Conservation (phyloP, 2,888 invertebrate species). For the Aleiodes testaceus region DNA sequence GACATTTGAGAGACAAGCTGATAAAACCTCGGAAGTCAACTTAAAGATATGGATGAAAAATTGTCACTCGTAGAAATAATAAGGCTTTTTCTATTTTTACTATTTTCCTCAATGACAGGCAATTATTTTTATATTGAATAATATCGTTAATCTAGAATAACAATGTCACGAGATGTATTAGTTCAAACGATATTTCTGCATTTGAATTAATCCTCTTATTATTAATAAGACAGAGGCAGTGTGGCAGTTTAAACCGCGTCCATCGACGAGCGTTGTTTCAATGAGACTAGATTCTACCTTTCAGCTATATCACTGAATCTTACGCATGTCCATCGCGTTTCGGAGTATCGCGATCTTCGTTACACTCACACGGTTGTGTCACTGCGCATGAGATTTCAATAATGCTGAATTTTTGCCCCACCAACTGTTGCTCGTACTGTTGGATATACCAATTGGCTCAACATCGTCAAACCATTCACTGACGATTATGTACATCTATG, state of each 20-base stretch:
- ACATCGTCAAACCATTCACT: background rate
- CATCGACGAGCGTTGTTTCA: constrained; percentile 61
- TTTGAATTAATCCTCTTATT: background rate
- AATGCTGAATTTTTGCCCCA: constrained; percentile 33
- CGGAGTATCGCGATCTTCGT: constrained; percentile 47
- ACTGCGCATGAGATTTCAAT: constrained; percentile 2
- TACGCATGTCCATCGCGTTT: constrained; percentile 62
- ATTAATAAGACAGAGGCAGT: background rate
- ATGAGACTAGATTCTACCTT: constrained; percentile 59
- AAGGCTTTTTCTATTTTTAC: no score
- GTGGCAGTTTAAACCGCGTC: constrained; percentile 49
- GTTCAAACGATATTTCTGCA: background rate
- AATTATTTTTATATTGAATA: no score
- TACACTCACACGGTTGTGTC: constrained; percentile 33
- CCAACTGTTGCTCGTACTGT: constrained; percentile 61
- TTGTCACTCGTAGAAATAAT: no score
- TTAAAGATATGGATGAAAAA: no score
- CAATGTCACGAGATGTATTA: no score
- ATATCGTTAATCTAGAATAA: no score
- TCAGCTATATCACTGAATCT: constrained; percentile 57
- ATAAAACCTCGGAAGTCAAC: no score
- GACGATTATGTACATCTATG: constrained; percentile 3
- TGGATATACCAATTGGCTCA: constrained; percentile 1
- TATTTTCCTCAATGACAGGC: no score
- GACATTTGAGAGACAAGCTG: no score